Evolutionary conservation across 2,888 invertebrate genomes (phyloP), one percentile per base, ranked within the genome.

Genomic region (Patella pellucida): DNA sequence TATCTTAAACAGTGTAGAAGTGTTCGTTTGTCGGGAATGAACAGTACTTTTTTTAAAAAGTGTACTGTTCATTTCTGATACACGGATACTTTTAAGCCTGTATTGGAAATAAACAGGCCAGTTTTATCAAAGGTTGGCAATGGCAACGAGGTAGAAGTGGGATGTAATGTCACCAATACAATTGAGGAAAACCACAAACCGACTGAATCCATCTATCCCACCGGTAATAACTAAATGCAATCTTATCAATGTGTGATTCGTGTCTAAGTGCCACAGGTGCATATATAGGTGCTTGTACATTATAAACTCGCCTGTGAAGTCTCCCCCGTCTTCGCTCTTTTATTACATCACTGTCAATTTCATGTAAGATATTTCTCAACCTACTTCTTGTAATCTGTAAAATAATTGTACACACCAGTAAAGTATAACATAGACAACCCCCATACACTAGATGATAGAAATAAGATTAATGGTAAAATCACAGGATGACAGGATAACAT

Each of bases 261-360:
- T 78, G 41, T 81, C 81, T 41, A 79, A 16, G 68, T 81, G 81
- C 79, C 81, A 79, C 2, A 79, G 27, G n/a, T n/a, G n/a, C n/a
- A n/a, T n/a, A n/a, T n/a, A n/a, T n/a, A n/a, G n/a, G 70, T 77
- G 75, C 51, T 81, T 81, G 14, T 1, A 79, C 75, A 68, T 69
- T 70, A 54, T 79, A 76, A 7, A 74, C 70, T 31, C 76, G 27
- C 14, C 77, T n/a, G 7, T 68, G 68, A 52, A 70, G 54, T n/a
- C 73, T 23, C 51, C 76, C n/a, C 27, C 23, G n/a, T 52, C 16
- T 50, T n/a, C 73, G 56, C 16, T 23, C 62, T n/a, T 14, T n/a
- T 41, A 73, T 69, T 12, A 71, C 73, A 19, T 54, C 50, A 7
- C 15, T 12, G 71, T 73, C 71, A n/a, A 51, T 52, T n/a, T 15